Evolutionary conservation across 2,797 vertebrate genomes (phyloP).

Genomic region (Rhabdophis nuchalis): DNA sequence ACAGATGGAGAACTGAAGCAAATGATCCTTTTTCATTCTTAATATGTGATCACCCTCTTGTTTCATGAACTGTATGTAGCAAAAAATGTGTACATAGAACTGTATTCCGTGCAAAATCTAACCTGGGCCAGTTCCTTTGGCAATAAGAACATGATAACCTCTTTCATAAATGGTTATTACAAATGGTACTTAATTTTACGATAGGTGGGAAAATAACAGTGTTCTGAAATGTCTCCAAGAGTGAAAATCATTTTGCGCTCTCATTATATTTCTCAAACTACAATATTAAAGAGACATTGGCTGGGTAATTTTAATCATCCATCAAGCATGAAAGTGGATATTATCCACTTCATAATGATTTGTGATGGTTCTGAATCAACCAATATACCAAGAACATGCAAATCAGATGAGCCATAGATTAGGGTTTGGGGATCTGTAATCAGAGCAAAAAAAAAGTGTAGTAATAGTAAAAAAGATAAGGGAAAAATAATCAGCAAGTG

Average conservation of each 20-base stretch:
- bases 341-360: conserved; percentile 52
- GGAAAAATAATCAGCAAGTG: conserved; percentile 12
- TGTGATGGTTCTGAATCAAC: conserved; percentile 51
- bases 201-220: neutral
- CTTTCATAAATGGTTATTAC: conserved; percentile 5
- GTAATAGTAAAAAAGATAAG: conserved; percentile 35
- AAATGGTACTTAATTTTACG: conserved; percentile 15
- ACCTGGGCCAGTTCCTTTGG: neutral
- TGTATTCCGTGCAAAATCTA: neutral
- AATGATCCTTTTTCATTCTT: neutral
- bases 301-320: conserved; percentile 33
- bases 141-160: neutral
- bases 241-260: conserved; percentile 18
- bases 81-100: neutral
- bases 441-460: conserved; percentile 46
- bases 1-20: neutral
- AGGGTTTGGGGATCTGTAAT: conserved; percentile 44
- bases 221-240: conserved; percentile 13
- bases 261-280: conserved; percentile 36
- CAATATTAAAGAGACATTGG: conserved; percentile 10
- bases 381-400: conserved; percentile 50
- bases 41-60: neutral
- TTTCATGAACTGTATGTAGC: neutral
- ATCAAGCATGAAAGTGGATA: conserved; percentile 43
- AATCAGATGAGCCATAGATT: conserved; percentile 48